These are phyloP conservation scores for Ammospiza nelsoni DNA, from an alignment of 2,113 vertebrate species.

Conservation along the genomic window DNA sequence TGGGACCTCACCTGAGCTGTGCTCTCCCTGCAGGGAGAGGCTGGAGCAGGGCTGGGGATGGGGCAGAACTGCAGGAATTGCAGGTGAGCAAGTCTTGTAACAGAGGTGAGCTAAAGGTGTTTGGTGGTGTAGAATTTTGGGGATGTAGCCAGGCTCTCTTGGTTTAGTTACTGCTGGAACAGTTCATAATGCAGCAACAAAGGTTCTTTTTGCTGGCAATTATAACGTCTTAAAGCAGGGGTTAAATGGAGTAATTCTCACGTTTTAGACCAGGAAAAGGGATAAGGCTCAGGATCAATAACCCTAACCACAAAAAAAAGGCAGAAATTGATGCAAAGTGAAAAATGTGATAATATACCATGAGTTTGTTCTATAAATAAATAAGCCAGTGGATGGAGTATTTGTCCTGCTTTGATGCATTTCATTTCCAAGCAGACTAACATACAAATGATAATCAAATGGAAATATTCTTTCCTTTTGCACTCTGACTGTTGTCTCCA, in stretches of 20 bases:
- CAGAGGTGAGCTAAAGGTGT: not conserved
- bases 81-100: not conserved
- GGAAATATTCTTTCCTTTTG: not conserved
- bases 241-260: not conserved
- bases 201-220: not conserved
- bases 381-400: not conserved
- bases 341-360: not conserved
- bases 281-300: not conserved
- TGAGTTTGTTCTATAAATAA: not conserved
- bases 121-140: not conserved
- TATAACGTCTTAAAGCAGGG: not conserved
- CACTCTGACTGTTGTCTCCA: not conserved
- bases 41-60: not conserved
- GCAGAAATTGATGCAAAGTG: not conserved
- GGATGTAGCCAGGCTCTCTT: not conserved
- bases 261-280: not conserved
- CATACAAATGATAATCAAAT: not conserved
- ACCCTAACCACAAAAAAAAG: not conserved
- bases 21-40: not conserved
- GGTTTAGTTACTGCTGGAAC: not conserved
- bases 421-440: not conserved
- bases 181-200: not conserved
- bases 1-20: not conserved
- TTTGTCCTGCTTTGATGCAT: not conserved
- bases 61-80: not conserved